Percentiles rank a stretch among this genome's conserved stretches.
Evolutionary conservation across 2,797 vertebrate species (phyloP).

Genomic region (Catostomus latipinnis): DNA sequence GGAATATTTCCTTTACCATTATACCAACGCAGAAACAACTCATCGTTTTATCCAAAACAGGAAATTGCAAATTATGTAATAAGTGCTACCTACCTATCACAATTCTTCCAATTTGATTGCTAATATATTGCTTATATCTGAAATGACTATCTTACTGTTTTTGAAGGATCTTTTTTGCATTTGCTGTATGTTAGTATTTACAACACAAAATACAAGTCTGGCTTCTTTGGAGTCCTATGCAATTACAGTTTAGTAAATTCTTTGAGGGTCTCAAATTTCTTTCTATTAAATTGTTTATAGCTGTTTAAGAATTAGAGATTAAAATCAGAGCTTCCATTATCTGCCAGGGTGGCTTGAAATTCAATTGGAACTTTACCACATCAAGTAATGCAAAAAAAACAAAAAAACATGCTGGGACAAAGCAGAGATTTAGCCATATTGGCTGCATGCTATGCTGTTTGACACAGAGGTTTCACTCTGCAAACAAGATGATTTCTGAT

Average conservation of each 20-base stretch:
- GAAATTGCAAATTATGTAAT: constrained; percentile 23
- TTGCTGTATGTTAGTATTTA: constrained; percentile 29
- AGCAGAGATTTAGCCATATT: constrained; percentile 40
- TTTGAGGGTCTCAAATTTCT: constrained; percentile 27
- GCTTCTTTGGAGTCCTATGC: constrained; percentile 49
- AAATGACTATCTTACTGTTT: constrained; percentile 22
- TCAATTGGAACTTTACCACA: constrained; percentile 30
- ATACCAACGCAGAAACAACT: constrained; percentile 11
- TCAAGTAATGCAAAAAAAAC: constrained; percentile 14
- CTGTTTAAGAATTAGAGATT: constrained; percentile 22
- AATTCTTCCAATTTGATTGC: constrained; percentile 37
- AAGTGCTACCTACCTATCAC: constrained; percentile 35
- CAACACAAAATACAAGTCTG: constrained; percentile 26
- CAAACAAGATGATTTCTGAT: neutral
- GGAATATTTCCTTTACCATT: neutral
- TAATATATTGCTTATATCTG: constrained; percentile 11
- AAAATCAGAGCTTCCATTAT: constrained; percentile 50
- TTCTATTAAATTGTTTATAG: constrained; percentile 42
- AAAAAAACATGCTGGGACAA: constrained; percentile 16
- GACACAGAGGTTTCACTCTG: constrained; percentile 39
- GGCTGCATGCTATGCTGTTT: constrained; percentile 27
- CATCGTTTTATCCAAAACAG: constrained; percentile 2
- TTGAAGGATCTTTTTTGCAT: constrained; percentile 38
- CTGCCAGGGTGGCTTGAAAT: constrained; percentile 39
- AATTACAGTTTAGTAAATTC: constrained; percentile 25